A percentile compares a stretch with the other conserved stretches of the same genome.
These are phyloP conservation scores for Tragelaphus imberbis DNA, from an alignment of 2,113 vertebrate genomes.

Conservation along the genomic window DNA sequence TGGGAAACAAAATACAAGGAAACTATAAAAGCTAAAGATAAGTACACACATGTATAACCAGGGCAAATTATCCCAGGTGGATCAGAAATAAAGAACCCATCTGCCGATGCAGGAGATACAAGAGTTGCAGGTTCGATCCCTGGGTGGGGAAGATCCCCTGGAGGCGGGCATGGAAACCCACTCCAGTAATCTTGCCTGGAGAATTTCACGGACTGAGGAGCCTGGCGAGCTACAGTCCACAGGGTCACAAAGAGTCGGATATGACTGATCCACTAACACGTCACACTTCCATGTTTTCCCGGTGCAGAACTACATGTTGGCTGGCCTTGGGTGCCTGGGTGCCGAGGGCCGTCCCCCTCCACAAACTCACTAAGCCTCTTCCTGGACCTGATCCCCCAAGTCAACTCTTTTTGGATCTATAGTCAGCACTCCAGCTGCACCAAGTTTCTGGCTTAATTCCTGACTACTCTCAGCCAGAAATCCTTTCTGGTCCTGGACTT, in stretches of 20 bases:
- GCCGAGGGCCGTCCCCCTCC: background rate
- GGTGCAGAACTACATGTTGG: fast-evolving
- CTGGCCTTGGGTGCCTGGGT: background rate
- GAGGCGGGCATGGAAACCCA: background rate
- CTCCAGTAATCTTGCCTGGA: background rate
- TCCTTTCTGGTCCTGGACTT: background rate
- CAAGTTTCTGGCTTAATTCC: background rate
- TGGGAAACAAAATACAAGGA: background rate
- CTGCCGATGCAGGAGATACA: background rate
- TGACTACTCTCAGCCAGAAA: background rate
- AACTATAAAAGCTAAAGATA: background rate
- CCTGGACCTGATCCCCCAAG: background rate
- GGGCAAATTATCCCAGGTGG: background rate
- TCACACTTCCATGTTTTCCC: background rate
- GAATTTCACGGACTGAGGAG: background rate
- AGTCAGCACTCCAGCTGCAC: background rate
- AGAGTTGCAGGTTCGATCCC: background rate
- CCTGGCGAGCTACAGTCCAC: background rate
- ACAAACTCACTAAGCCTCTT: background rate
- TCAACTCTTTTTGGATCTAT: background rate
- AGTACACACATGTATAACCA: background rate
- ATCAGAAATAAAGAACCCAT: background rate
- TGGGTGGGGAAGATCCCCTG: background rate
- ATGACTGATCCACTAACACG: background rate
- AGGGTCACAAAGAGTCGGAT: background rate